Evolutionary conservation across 2,113 vertebrate species (phyloP).

Genomic region (Saimiri boliviensis): DNA sequence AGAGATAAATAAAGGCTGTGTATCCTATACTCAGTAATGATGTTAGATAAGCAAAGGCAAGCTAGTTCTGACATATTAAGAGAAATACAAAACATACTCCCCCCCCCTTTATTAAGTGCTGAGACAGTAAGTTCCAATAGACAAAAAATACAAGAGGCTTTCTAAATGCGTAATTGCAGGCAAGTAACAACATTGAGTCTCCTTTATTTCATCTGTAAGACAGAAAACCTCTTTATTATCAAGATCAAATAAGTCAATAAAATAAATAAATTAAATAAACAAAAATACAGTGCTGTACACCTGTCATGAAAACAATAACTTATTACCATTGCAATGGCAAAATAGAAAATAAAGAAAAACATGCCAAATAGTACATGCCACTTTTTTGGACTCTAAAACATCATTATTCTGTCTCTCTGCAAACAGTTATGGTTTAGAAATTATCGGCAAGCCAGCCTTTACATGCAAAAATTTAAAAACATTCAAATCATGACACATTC

Average conservation of each 20-base stretch:
- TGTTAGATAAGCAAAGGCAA: not conserved
- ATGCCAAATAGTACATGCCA: not conserved
- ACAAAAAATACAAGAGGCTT: constrained; percentile 24
- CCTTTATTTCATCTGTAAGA: not conserved
- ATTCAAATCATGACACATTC: not conserved
- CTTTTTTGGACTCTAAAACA: not conserved
- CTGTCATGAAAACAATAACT: not conserved
- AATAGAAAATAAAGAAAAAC: not conserved
- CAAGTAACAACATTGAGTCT: not conserved
- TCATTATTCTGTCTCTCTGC: not conserved
- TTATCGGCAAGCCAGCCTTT: not conserved
- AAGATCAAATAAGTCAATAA: not conserved
- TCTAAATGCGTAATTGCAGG: not conserved
- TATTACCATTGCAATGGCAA: not conserved
- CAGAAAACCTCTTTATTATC: not conserved
- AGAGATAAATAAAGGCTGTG: not conserved
- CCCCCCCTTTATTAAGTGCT: not conserved
- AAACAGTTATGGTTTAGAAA: not conserved
- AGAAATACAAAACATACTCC: not conserved
- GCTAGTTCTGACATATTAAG: not conserved
- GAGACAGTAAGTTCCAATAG: not conserved
- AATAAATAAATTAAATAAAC: not conserved
- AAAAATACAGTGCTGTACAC: not conserved
- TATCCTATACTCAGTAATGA: not conserved
- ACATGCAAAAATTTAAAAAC: not conserved